Evolutionary conservation across 1,140 invertebrate species (phyloP).

Genomic region (Callitettix versicolor): DNA sequence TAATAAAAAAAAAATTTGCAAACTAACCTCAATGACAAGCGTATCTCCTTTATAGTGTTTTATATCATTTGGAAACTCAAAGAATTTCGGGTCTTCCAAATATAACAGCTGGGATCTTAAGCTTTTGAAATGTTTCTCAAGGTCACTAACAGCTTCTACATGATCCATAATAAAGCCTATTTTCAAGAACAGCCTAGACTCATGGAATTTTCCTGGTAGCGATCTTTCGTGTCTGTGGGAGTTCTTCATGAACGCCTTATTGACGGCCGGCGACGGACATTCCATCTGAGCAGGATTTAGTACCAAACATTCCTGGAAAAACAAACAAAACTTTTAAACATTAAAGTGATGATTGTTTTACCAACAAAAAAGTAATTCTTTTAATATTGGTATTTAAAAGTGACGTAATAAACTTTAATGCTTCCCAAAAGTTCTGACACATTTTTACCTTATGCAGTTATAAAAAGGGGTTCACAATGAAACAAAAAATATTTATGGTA

Average conservation of each 20-base stretch:
- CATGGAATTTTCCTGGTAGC: slow-evolving; percentile 19
- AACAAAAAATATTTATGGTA: too few species aligned
- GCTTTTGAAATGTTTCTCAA: slow-evolving; percentile 76
- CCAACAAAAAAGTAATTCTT: too few species aligned
- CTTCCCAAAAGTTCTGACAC: too few species aligned
- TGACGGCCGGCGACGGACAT: slow-evolving; percentile 83
- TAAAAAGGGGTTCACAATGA: too few species aligned
- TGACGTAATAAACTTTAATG: too few species aligned
- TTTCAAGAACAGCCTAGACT: slow-evolving; percentile 31
- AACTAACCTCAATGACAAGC: slow-evolving; percentile 73
- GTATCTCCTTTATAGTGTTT: slow-evolving; percentile 92
- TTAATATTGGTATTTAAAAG: too few species aligned
- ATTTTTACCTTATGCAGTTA: too few species aligned
- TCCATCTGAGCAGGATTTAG: slow-evolving; percentile 86
- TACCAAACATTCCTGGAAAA: slow-evolving; percentile 56
- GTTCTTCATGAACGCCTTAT: slow-evolving; percentile 36
- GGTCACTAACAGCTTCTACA: slow-evolving; percentile 75
- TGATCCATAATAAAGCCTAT: slow-evolving; percentile 95
- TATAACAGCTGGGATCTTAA: slow-evolving; percentile 72
- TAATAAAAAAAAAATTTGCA: too few species aligned
- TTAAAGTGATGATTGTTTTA: too few species aligned
- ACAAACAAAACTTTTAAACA: background rate
- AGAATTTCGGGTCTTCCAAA: slow-evolving; percentile 85
- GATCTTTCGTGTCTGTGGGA: background rate
- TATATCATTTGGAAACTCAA: slow-evolving; percentile 70